phyloP scores from a whole-genome alignment of 2,113 vertebrate species.

The Poecilia latipinna region DNA sequence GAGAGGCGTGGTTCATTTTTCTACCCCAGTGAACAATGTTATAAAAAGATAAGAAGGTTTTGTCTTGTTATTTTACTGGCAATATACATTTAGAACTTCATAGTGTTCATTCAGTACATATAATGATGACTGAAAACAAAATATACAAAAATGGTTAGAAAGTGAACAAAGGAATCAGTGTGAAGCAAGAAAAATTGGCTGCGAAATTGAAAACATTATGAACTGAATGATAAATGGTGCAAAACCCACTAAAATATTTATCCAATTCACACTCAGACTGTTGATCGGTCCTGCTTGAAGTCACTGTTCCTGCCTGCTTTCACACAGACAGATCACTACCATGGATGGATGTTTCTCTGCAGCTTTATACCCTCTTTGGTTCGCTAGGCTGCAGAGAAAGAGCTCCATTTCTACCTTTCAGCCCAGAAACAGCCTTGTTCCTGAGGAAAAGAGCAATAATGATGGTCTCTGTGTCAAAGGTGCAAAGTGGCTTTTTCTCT shows the following conservation, averaged over 20 bases:
- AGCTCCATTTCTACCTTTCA: neutral
- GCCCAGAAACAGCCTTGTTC: neutral
- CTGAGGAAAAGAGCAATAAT: constrained; percentile 8
- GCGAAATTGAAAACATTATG: neutral
- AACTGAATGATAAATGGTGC: neutral
- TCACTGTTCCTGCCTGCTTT: neutral
- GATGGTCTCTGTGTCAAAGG: constrained; percentile 4
- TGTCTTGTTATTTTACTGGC: no score
- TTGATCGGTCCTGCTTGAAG: neutral
- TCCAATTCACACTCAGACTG: neutral
- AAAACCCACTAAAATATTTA: neutral
- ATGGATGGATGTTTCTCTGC: constrained; percentile 1
- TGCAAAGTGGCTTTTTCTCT: neutral
- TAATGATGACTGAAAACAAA: neutral
- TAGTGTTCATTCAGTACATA: no score
- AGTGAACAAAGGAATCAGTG: neutral
- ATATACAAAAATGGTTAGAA: neutral
- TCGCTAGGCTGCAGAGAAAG: neutral
- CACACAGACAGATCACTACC: neutral
- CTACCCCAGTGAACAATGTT: no score
- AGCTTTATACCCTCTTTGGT: neutral
- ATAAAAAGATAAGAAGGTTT: no score
- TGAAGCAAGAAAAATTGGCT: neutral
- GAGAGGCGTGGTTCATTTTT: no score
- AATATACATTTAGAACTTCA: no score